These are phyloP conservation scores for Muntiacus muntjak DNA, from an alignment of 2,113 vertebrate species.

Conservation along the genomic window DNA sequence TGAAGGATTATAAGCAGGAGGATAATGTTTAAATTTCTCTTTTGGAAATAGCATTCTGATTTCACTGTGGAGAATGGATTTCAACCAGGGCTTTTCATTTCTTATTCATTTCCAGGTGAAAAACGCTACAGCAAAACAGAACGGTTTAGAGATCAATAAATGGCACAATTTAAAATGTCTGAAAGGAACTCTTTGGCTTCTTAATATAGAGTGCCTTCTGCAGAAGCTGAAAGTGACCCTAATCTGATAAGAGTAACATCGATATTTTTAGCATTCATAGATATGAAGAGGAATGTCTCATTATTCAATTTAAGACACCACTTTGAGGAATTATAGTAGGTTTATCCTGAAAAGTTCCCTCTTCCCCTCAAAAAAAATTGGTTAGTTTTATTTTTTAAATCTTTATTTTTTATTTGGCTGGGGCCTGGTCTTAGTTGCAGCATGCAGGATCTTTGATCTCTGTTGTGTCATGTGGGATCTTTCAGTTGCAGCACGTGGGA, in stretches of 20 bases:
- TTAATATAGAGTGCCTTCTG: not conserved
- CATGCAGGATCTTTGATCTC: not conserved
- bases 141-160: not conserved
- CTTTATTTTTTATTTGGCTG: not conserved
- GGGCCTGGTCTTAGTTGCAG: not conserved
- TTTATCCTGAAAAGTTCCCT: not conserved
- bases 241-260: not conserved
- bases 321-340: not conserved
- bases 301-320: not conserved
- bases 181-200: not conserved
- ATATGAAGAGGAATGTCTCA: not conserved
- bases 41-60: not conserved
- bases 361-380: not conserved
- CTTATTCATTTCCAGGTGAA: slow-evolving; percentile 46
- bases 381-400: not conserved
- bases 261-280: not conserved
- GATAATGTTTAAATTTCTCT: not conserved
- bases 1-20: not conserved
- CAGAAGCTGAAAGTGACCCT: not conserved
- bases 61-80: slow-evolving; percentile 9
- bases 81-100: slow-evolving; percentile 1
- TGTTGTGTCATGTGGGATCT: not conserved
- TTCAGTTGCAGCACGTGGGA: not conserved
- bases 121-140: not conserved
- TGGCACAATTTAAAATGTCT: not conserved